Percentiles rank a stretch among this genome's conserved stretches.
Evolutionary conservation across 2,888 invertebrate species (phyloP).

Genomic region (Archips xylosteana): DNA sequence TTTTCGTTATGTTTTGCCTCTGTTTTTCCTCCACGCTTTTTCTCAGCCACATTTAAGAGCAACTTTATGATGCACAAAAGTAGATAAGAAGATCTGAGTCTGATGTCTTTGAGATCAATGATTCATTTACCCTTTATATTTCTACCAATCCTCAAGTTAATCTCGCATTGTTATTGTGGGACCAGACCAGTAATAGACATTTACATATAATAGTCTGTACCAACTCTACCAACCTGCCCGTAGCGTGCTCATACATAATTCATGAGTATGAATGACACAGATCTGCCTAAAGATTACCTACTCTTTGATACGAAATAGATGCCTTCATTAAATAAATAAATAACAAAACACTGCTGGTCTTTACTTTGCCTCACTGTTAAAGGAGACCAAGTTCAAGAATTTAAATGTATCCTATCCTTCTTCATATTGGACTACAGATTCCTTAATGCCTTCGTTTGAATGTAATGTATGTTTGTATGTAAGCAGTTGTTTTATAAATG

Average conservation of each 20-base stretch:
- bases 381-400: neutral
- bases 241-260: conserved; percentile 43
- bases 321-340: neutral
- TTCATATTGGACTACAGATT: neutral
- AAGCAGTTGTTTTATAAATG: no score
- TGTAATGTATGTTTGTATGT: no score
- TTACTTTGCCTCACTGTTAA: neutral
- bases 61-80: neutral
- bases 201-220: conserved; percentile 50
- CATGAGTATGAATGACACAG: conserved; percentile 42
- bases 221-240: conserved; percentile 44
- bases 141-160: conserved; percentile 7
- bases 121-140: conserved; percentile 19
- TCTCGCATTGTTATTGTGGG: conserved; percentile 35
- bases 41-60: neutral
- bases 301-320: conserved; percentile 15
- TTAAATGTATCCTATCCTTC: neutral
- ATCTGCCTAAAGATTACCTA: conserved; percentile 15
- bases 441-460: no score
- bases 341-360: neutral
- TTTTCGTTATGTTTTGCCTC: neutral
- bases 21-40: neutral
- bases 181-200: conserved; percentile 44
- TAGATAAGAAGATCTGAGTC: neutral
- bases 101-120: conserved; percentile 13